Conservation (phyloP, 2,888 invertebrate genomes). For the Lagria hirta region DNA sequence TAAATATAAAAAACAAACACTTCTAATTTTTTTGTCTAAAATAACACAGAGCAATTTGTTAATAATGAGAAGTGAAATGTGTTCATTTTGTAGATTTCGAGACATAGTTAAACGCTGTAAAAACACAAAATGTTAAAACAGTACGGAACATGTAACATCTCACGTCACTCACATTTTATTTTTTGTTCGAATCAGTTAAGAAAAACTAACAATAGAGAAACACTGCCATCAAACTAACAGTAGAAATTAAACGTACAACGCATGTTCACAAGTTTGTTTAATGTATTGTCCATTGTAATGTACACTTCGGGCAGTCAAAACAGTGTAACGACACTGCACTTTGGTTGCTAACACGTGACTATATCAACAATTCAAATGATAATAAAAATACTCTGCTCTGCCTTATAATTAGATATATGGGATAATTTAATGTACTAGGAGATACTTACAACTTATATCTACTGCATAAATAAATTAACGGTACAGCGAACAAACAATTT, state of each 20-base stretch:
- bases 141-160: too few relatives aligned
- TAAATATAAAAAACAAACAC: conserved; percentile 66
- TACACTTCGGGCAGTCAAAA: conserved; percentile 33
- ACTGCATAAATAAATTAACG: conserved; percentile 38
- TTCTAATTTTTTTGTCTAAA: conserved; percentile 53
- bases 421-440: conserved; percentile 32
- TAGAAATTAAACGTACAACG: conserved; percentile 12
- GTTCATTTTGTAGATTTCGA: conserved; percentile 47
- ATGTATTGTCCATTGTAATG: conserved; percentile 36
- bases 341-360: conserved; percentile 37
- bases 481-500: conserved; percentile 22
- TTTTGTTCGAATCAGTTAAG: too few relatives aligned
- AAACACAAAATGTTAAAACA: too few relatives aligned
- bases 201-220: too few relatives aligned
- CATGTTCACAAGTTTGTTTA: conserved; percentile 11
- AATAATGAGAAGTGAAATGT: conserved; percentile 51
- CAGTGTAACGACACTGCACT: conserved; percentile 32
- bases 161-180: conserved; percentile 39
- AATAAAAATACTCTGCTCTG: conserved; percentile 53
- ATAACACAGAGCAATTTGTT: conserved; percentile 58
- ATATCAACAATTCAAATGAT: conserved; percentile 43
- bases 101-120: too few relatives aligned
- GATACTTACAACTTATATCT: conserved; percentile 45
- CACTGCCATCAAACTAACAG: conserved; percentile 13
- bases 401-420: conserved; percentile 45